phyloP scores from a whole-genome alignment of 2,113 vertebrate species.

The Ciconia stormi region DNA sequence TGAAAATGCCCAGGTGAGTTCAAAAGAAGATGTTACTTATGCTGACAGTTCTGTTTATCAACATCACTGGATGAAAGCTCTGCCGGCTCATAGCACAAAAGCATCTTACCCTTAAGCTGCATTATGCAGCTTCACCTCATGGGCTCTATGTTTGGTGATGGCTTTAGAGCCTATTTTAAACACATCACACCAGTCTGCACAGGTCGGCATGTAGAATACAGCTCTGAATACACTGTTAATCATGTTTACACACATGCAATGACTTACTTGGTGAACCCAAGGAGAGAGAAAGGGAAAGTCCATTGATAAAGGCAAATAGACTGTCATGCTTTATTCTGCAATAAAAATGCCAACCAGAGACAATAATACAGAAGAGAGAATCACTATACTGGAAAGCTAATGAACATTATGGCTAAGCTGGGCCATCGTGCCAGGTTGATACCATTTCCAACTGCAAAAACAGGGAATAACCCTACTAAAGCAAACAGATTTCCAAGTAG shows the following conservation, averaged over 20 bases:
- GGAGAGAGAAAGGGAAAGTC: background rate
- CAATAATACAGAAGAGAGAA: background rate
- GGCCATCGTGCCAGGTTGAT: background rate
- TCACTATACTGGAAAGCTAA: background rate
- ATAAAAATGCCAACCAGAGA: background rate
- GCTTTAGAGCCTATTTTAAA: constrained; percentile 31
- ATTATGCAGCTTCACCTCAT: background rate
- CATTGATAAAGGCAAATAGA: background rate
- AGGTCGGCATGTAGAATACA: background rate
- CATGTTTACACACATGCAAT: background rate
- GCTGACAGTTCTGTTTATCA: background rate
- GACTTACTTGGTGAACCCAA: background rate
- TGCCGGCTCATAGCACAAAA: background rate
- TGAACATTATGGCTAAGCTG: background rate
- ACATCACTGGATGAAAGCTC: background rate
- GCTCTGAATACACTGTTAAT: background rate
- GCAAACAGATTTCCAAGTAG: background rate
- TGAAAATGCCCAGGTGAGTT: background rate
- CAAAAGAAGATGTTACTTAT: background rate
- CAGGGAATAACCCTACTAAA: background rate
- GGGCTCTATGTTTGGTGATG: background rate
- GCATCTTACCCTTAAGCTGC: background rate
- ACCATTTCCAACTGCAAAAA: background rate
- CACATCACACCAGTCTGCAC: background rate
- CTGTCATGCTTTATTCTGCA: background rate